Evolutionary conservation across 2,113 vertebrate genomes (phyloP).

Genomic region (Cercocebus atys): DNA sequence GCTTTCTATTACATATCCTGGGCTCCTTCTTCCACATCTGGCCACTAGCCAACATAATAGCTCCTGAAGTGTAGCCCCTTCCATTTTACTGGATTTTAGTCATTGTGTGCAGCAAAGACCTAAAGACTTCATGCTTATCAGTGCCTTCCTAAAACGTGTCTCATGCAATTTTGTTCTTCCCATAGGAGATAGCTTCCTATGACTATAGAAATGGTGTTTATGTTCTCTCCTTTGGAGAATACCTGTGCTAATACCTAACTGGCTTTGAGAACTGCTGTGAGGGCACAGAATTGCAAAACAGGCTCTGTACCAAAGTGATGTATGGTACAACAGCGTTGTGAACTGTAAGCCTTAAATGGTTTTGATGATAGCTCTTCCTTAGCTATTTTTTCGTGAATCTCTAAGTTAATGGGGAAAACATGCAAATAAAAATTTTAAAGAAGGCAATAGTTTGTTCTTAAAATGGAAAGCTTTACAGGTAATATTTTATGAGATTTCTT

Average conservation of each 20-base stretch:
- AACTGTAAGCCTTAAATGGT: constrained; percentile 3
- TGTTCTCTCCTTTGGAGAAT: not conserved
- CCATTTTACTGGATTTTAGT: not conserved
- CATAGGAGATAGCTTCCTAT: not conserved
- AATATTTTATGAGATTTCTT: constrained; percentile 12
- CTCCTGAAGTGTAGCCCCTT: not conserved
- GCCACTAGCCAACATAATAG: not conserved
- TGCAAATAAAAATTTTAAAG: constrained; percentile 51
- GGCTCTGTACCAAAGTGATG: not conserved
- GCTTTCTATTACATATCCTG: not conserved
- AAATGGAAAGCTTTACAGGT: constrained; percentile 62
- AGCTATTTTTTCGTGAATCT: constrained; percentile 18
- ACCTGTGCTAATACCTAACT: not conserved
- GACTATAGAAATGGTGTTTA: not conserved
- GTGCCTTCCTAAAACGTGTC: not conserved
- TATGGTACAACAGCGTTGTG: not conserved
- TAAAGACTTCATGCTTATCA: not conserved
- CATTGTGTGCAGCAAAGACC: not conserved
- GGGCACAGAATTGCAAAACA: not conserved
- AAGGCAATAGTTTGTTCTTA: not conserved
- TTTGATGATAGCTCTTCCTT: constrained; percentile 45
- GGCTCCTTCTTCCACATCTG: not conserved
- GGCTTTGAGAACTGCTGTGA: constrained; percentile 33
- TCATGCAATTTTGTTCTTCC: not conserved
- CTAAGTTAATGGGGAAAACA: constrained; percentile 37